Evolutionary conservation across 1,140 invertebrate genomes (phyloP).

Genomic region (Bombus turneri): DNA sequence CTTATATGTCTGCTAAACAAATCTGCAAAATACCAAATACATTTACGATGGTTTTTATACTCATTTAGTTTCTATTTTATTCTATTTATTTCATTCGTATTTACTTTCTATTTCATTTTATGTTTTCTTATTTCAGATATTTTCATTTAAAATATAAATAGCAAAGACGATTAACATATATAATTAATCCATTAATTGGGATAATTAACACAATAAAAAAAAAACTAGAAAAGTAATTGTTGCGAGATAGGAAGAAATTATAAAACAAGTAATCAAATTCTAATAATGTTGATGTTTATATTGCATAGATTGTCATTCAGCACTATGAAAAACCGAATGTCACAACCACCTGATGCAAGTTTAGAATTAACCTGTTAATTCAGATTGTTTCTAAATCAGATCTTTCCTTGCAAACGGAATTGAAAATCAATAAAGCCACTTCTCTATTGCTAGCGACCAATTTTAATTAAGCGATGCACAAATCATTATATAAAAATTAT

Average conservation of each 20-base stretch:
- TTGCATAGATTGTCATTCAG: background rate
- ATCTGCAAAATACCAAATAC: too few relatives aligned
- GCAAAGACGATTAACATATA: too few relatives aligned
- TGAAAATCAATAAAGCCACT: background rate
- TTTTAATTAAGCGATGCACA: too few relatives aligned
- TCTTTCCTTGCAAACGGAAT: background rate
- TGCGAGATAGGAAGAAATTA: background rate
- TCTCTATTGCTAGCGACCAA: too few relatives aligned
- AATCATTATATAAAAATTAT: too few relatives aligned
- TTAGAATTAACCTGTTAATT: background rate
- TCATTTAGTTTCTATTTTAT: background rate
- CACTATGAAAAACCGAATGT: background rate
- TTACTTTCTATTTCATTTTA: too few relatives aligned
- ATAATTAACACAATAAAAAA: background rate
- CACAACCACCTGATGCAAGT: background rate
- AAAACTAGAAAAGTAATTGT: background rate
- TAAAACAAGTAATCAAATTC: background rate
- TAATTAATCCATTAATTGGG: background rate
- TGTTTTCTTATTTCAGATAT: background rate
- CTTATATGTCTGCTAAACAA: too few relatives aligned
- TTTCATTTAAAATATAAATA: background rate
- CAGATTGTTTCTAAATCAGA: background rate
- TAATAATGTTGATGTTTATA: background rate
- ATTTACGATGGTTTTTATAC: too few relatives aligned
- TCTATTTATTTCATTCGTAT: too few relatives aligned